Base-by-base conservation (phyloP, 2,113 vertebrate genomes). In the Scophthalmus maximus region DNA sequence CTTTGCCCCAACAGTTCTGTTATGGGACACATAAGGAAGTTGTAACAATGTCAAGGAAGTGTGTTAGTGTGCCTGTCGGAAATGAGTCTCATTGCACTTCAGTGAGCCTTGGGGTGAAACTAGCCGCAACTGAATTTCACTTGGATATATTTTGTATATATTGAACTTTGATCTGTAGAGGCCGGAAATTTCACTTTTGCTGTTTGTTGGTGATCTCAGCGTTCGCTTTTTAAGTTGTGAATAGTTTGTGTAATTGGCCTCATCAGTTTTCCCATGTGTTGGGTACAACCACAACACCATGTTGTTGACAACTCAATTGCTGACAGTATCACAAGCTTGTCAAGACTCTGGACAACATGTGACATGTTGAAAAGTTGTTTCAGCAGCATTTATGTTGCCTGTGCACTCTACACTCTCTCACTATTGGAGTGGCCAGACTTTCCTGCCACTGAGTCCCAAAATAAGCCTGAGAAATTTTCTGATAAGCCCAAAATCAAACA, bases 21-120 rank as follows among this genome's bases (percentile, higher is more conserved):
- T 86, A 57, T 52, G 57, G 63, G 68, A 57, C 60, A 70, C 61
- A 84, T 65, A 27, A 83, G 90, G 87, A 90, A 91, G 77, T 82
- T 65, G 23, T 73, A 90, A 92, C 89, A 91, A 91, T 92, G 87
- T 85, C n/a, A 62, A 91, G 90, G 92, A 91, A 92, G 83, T 90
- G 77, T 78, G 82, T 80, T 85, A 62, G 70, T 63, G 47, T 60
- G 74, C 27, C 73, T 78, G 50, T 87, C 46, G 78, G 82, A 87
- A 88, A 83, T 72, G 15, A 83, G 57, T 50, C 47, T 70, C 64
- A 76, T 50, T 58, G 17, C 38, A 58, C 74, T 78, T 82, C 76
- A 89, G 68, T 77, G 63, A 80, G 61, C 66, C 15, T 26, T 76
- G 66, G 25, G 26, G 42, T 62, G 42, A 38, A 65, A 70, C 47